These are phyloP conservation scores for Catajapyx aquilonaris DNA, from an alignment of 1,140 invertebrate species.

Conservation along the genomic window DNA sequence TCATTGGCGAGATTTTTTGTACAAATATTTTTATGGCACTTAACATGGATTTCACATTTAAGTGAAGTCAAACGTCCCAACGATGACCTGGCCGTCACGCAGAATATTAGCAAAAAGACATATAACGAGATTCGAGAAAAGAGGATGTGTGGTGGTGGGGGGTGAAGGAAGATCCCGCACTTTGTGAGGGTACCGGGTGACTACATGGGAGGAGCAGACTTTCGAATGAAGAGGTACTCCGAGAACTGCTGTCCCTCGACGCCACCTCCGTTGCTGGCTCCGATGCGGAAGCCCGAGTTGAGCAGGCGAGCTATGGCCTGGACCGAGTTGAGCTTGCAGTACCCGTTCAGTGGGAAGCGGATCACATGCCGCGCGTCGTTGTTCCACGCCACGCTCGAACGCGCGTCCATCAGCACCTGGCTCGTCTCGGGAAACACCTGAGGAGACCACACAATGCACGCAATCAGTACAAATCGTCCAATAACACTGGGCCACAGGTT, in stretches of 20 bases:
- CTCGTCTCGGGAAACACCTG: constrained; percentile 65
- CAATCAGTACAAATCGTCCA: no score
- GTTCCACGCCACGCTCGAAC: constrained; percentile 62
- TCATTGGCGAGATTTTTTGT: no score
- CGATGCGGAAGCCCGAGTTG: constrained; percentile 59
- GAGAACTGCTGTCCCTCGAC: constrained; percentile 83
- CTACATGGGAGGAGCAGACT: constrained; percentile 24
- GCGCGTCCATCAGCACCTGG: constrained; percentile 57
- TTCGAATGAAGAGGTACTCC: constrained; percentile 67
- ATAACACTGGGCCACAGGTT: no score
- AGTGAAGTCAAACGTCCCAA: no score
- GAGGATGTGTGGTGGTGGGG: no score
- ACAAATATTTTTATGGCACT: no score
- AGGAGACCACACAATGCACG: neutral
- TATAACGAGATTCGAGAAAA: no score
- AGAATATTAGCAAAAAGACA: no score
- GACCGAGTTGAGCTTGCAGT: constrained; percentile 77
- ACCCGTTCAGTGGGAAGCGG: constrained; percentile 75
- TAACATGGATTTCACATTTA: no score
- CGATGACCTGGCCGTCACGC: no score
- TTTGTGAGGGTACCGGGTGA: no score
- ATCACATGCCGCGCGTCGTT: constrained; percentile 67
- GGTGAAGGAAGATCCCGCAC: no score
- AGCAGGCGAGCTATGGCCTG: constrained; percentile 70
- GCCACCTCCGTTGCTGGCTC: constrained; percentile 66